Evolutionary conservation across 2,113 vertebrate genomes (phyloP).

Genomic region (Narcine bancroftii): DNA sequence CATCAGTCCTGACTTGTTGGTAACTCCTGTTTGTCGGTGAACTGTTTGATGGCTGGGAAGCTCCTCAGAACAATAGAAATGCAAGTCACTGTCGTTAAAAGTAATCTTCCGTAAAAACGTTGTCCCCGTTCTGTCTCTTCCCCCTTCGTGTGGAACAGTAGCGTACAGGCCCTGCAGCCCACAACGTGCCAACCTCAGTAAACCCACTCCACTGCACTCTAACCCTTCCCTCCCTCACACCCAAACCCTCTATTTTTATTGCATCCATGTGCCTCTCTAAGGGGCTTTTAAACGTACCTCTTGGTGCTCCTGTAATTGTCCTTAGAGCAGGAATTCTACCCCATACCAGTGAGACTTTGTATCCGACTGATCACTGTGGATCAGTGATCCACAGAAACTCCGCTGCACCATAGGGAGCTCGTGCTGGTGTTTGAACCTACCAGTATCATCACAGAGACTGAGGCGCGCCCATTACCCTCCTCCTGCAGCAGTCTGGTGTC

Average conservation of each 20-base stretch:
- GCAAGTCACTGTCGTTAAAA: not conserved
- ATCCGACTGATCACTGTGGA: not conserved
- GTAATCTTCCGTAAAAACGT: not conserved
- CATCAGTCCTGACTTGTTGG: no score
- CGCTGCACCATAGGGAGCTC: not conserved
- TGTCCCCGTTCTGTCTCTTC: not conserved
- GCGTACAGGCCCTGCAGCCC: no score
- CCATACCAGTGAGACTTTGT: not conserved
- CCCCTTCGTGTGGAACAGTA: not conserved
- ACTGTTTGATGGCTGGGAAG: not conserved
- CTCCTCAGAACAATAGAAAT: not conserved
- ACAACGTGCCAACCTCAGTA: no score
- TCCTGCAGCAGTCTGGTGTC: no score
- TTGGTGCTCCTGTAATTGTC: not conserved
- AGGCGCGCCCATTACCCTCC: no score
- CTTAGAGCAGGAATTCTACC: not conserved
- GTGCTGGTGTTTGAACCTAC: not conserved
- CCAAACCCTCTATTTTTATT: no score
- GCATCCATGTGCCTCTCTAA: no score
- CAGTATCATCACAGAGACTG: not conserved
- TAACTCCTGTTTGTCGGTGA: no score
- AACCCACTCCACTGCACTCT: no score
- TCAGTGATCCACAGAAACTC: not conserved
- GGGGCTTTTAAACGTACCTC: no score
- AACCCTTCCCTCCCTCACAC: no score